These are phyloP conservation scores for Andrena dorsata DNA, from an alignment of 2,888 invertebrate species.

Conservation along the genomic window DNA sequence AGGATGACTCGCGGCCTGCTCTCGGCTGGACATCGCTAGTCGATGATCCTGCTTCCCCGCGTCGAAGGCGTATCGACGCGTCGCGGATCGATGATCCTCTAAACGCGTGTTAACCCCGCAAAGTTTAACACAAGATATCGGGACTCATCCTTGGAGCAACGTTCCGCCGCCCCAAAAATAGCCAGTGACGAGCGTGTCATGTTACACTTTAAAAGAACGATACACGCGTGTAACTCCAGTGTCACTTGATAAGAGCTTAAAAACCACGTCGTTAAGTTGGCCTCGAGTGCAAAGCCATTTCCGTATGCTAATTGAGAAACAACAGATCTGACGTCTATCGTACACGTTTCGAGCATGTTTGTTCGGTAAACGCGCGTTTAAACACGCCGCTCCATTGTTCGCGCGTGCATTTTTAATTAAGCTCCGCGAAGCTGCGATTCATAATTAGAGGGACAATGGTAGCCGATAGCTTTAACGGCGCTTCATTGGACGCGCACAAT, in stretches of 20 bases:
- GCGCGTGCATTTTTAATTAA: conserved; percentile 40
- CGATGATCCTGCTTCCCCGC: conserved; percentile 65
- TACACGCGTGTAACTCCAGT: neutral
- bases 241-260: conserved; percentile 24
- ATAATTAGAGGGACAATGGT: conserved; percentile 1
- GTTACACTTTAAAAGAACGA: conserved; percentile 26
- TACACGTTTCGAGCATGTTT: conserved; percentile 12
- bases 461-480: neutral
- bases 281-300: neutral
- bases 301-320: neutral
- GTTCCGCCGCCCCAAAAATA: conserved; percentile 54
- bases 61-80: conserved; percentile 54
- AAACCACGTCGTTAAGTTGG: conserved; percentile 3
- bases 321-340: neutral
- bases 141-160: conserved; percentile 19
- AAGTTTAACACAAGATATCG: conserved; percentile 24
- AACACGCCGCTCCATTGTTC: neutral
- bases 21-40: conserved; percentile 67
- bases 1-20: conserved; percentile 77
- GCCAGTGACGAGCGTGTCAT: conserved; percentile 35
- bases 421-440: neutral
- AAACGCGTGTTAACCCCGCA: conserved; percentile 28
- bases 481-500: neutral
- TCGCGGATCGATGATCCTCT: conserved; percentile 35
- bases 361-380: neutral